Conservation (phyloP, 2,113 vertebrate species). For the Podilymbus podiceps region DNA sequence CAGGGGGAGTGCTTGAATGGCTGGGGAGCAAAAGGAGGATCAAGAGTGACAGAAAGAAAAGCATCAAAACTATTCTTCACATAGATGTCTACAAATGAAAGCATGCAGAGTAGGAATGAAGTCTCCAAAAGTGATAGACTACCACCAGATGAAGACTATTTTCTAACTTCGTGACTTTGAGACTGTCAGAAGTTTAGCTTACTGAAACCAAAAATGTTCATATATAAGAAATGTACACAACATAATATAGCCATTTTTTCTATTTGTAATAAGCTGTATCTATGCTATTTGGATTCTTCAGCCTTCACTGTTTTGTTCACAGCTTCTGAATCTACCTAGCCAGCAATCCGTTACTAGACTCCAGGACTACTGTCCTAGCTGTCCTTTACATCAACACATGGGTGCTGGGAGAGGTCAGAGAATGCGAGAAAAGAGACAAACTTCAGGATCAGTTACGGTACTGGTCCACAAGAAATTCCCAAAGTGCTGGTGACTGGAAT, state of each 20-base stretch:
- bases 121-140: not conserved
- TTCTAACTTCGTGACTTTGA: not conserved
- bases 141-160: not conserved
- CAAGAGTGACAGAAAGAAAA: not conserved
- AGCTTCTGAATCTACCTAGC: not conserved
- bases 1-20: rapidly evolving
- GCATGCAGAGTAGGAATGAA: not conserved
- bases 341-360: not conserved
- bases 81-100: not conserved
- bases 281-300: not conserved
- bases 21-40: not conserved
- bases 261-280: not conserved
- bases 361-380: not conserved
- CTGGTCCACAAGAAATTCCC: not conserved
- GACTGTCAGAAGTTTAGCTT: not conserved
- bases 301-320: not conserved
- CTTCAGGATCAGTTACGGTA: not conserved
- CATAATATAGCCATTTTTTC: not conserved
- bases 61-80: not conserved
- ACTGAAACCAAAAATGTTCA: not conserved
- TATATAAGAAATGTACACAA: not conserved
- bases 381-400: not conserved
- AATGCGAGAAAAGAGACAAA: not conserved
- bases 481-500: not conserved
- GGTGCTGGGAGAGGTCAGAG: not conserved